Evolutionary conservation across 2,797 vertebrate species (phyloP).

Genomic region (Gymnoscopelus braueri): DNA sequence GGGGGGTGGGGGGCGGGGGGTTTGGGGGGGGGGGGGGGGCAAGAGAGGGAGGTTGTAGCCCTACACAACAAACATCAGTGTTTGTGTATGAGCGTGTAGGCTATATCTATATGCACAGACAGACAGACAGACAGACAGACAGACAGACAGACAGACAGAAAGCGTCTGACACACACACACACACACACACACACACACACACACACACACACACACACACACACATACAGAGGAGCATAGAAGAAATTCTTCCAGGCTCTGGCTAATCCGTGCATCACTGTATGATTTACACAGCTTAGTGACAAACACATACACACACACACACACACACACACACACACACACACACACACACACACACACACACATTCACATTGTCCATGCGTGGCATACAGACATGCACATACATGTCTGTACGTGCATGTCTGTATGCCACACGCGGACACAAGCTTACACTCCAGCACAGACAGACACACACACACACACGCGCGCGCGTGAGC

Average conservation of each 20-base stretch:
- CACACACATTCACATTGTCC: no score
- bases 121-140: not conserved
- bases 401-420: no score
- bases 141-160: slow-evolving; percentile 3
- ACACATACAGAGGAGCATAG: slow-evolving; percentile 2
- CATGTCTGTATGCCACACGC: no score
- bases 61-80: slow-evolving; percentile 7
- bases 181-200: not conserved
- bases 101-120: not conserved
- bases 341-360: no score
- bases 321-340: no score
- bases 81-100: not conserved
- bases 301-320: slow-evolving; percentile 13
- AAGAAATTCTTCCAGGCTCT: slow-evolving; percentile 3
- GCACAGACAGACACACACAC: not conserved
- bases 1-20: not conserved
- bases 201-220: slow-evolving; percentile 7
- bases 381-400: no score
- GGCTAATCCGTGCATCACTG: slow-evolving; percentile 21
- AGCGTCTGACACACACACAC: not conserved
- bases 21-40: not conserved
- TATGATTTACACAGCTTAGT: slow-evolving; percentile 35
- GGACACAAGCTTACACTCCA: no score
- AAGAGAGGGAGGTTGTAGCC: not conserved
- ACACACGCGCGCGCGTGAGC: not conserved